Base-by-base conservation (phyloP, 2,888 invertebrate species). In the Lasioglossum oenotherae region DNA sequence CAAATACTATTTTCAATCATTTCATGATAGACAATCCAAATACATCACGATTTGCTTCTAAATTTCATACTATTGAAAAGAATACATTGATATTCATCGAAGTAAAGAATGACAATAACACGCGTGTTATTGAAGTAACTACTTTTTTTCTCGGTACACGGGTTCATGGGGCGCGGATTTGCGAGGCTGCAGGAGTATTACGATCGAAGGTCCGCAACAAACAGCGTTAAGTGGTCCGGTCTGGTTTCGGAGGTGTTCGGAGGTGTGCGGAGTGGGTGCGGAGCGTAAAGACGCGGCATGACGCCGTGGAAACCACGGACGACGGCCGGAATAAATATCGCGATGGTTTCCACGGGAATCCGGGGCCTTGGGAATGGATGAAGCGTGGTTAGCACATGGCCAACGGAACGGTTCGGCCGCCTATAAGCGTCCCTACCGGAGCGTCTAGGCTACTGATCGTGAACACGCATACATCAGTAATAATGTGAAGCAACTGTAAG, bases 291-390 rank as follows among this genome's bases (percentile, higher is more conserved):
- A 12, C 23, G 81, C 87, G 85, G 82, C 81, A 86, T 90, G 90
- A 91, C 89, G 86, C 87, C 90, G 88, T 88, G 91, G 89, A 92
- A 92, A 90, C 91, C 87, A 75, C 82, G 88, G 86, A 85, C 91
- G 91, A 91, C 85, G 91, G 85, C 85, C 76, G 92, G 93, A 93
- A 93, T 93, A 93, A 93, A 93, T 93, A 92, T 92, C 89, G 85
- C 71, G 88, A 86, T 14, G 27, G 87, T 87, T 89, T 78, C 84
- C 5, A 74, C 75, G 73, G 76, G 81, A 80, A 86, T 89, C 82
- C 84, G 23, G 44, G 49, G 74, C 75, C 35, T 23, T 16, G 31
- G 57, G 79, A 89, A 88, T 85, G 86, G 89, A 90, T 84, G 86
- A 87, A 90, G 87, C 87, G 80, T 83, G 88, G 90, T 89, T 92